Evolutionary conservation across 1,140 invertebrate genomes (phyloP).

Genomic region (Nasonia giraulti): DNA sequence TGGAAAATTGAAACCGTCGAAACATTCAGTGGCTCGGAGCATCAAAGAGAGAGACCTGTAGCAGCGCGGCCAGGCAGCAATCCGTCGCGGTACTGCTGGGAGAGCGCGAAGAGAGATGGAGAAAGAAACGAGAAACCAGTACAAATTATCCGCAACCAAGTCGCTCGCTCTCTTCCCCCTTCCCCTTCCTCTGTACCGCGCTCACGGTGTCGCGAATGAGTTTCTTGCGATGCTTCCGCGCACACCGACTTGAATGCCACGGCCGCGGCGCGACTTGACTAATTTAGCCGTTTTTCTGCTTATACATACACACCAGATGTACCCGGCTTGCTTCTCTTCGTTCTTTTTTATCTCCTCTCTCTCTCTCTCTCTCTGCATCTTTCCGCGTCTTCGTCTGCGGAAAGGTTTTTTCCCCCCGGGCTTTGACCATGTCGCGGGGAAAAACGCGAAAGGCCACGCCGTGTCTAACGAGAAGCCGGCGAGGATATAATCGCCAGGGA

Average conservation of each 20-base stretch:
- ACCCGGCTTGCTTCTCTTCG: background rate
- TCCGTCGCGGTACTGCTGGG: background rate
- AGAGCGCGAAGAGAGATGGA: background rate
- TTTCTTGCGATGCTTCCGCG: slow-evolving; percentile 58
- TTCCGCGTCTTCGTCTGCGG: too few relatives aligned
- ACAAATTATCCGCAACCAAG: slow-evolving; percentile 60
- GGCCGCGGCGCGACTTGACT: slow-evolving; percentile 42
- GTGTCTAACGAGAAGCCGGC: background rate
- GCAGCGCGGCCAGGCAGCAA: too few relatives aligned
- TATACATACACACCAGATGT: background rate
- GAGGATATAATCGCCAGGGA: background rate
- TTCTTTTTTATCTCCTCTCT: background rate
- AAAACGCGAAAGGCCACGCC: background rate
- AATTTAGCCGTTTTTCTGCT: slow-evolving; percentile 55
- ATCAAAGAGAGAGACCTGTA: too few relatives aligned
- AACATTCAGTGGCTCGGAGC: background rate
- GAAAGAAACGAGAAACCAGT: slow-evolving; percentile 59
- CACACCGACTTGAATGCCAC: slow-evolving; percentile 60
- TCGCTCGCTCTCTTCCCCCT: slow-evolving; percentile 25
- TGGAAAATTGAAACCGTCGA: background rate
- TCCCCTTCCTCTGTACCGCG: background rate
- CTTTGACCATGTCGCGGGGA: background rate
- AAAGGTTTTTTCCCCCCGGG: background rate
- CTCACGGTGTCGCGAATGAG: slow-evolving; percentile 57
- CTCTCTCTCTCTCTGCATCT: background rate